phyloP scores from a whole-genome alignment of 2,113 vertebrate genomes.

The Cacatua alba region DNA sequence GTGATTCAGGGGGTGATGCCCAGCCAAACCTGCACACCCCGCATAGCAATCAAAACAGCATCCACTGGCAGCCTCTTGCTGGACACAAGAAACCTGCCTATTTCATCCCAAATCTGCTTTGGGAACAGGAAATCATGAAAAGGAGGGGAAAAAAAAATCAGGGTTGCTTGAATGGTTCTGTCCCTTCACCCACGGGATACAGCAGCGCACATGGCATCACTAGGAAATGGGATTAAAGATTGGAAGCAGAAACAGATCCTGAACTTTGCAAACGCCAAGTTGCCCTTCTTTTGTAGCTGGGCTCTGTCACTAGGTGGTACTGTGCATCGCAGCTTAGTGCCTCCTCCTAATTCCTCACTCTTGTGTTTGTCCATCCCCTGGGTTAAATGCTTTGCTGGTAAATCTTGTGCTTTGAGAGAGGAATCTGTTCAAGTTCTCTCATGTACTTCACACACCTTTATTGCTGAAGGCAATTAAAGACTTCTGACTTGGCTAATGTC shows the following conservation, averaged over 20 bases:
- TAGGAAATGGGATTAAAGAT: background rate
- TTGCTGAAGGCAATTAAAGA: background rate
- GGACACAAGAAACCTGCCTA: background rate
- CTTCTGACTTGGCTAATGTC: background rate
- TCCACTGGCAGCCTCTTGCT: fast-evolving
- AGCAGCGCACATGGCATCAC: fast-evolving
- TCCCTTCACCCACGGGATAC: fast-evolving
- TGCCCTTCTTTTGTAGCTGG: background rate
- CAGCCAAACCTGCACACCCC: background rate
- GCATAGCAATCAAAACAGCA: fast-evolving
- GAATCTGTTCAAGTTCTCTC: background rate
- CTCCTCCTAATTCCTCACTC: background rate
- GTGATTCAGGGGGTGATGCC: background rate
- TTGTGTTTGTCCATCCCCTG: background rate
- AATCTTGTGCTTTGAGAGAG: background rate
- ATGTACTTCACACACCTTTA: background rate
- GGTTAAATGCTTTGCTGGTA: background rate
- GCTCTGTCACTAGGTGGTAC: conserved; percentile 70
- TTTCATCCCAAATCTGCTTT: background rate
- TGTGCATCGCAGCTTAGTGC: conserved; percentile 35
- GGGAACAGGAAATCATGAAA: background rate
- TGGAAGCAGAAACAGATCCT: background rate
- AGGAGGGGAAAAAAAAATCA: background rate
- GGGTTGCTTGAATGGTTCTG: background rate
- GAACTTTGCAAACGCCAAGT: fast-evolving